Evolutionary conservation across 2,888 invertebrate genomes (phyloP).

Genomic region (Amorpha juglandis): DNA sequence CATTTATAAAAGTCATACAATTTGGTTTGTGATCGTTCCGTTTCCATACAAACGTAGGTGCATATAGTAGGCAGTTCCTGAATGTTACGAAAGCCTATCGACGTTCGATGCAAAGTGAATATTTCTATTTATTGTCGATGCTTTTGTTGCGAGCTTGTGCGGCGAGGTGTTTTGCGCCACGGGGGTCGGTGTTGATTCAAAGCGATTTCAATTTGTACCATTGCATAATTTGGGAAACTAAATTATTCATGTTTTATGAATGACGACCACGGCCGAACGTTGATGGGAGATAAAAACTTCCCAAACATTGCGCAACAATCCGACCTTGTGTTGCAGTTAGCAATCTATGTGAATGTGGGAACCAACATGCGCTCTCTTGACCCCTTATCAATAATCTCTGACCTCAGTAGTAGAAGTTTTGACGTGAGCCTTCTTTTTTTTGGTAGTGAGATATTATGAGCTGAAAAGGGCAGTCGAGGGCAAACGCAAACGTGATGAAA

Average conservation of each 20-base stretch:
- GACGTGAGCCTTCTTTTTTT: slow-evolving; percentile 37
- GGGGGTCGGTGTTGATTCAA: slow-evolving; percentile 65
- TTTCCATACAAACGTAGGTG: slow-evolving; percentile 6
- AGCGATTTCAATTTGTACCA: slow-evolving; percentile 73
- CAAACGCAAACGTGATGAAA: slow-evolving; percentile 3
- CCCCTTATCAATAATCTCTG: slow-evolving; percentile 41
- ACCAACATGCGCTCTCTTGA: slow-evolving; percentile 39
- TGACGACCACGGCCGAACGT: slow-evolving; percentile 52
- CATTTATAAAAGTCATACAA: slow-evolving; percentile 10
- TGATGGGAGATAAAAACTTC: slow-evolving; percentile 65
- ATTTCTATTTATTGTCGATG: slow-evolving; percentile 43
- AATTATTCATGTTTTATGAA: slow-evolving; percentile 68
- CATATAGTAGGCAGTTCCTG: slow-evolving; percentile 17
- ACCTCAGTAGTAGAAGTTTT: slow-evolving; percentile 36
- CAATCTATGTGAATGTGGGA: slow-evolving; percentile 51
- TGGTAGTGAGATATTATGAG: slow-evolving; percentile 27
- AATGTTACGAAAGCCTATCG: slow-evolving; percentile 46
- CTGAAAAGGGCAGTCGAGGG: slow-evolving; percentile 30
- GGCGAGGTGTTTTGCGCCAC: slow-evolving; percentile 53
- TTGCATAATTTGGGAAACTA: slow-evolving; percentile 76
- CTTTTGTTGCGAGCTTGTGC: slow-evolving; percentile 54
- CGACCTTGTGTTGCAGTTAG: slow-evolving; percentile 61
- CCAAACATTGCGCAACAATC: slow-evolving; percentile 58
- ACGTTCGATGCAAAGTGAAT: slow-evolving; percentile 48
- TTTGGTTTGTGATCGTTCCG: slow-evolving; percentile 7